A percentile compares a stretch with the other conserved stretches of the same genome.
These are phyloP conservation scores for Drymonia ruficornis DNA, from an alignment of 2,888 invertebrate genomes.

Conservation along the genomic window DNA sequence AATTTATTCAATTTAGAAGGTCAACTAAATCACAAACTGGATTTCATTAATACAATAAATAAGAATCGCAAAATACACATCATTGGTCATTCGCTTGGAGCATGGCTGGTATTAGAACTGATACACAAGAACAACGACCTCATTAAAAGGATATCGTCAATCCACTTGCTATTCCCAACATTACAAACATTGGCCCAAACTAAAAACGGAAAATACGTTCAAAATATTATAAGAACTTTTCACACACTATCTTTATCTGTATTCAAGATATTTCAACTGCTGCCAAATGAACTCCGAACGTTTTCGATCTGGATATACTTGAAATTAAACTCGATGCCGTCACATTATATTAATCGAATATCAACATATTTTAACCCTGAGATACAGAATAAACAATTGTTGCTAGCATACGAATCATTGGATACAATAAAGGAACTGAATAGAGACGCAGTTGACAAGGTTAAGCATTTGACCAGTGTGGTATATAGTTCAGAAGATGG, in stretches of 20 bases:
- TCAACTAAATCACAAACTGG: conserved; percentile 31
- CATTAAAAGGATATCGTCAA: conserved; percentile 20
- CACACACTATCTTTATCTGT: conserved; percentile 3
- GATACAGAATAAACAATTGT: conserved; percentile 13
- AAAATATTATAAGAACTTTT: conserved; percentile 16
- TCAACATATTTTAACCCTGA: conserved; percentile 17
- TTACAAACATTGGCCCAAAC: conserved; percentile 24
- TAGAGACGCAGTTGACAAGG: conserved; percentile 18
- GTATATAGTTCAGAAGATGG: conserved; percentile 11
- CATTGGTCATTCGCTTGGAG: conserved; percentile 26
- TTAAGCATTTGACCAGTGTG: conserved; percentile 30
- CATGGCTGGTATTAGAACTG: conserved; percentile 30
- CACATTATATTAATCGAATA: conserved; percentile 18
- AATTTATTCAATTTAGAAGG: conserved; percentile 18
- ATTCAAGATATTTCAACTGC: conserved; percentile 19
- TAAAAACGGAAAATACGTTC: conserved; percentile 25
- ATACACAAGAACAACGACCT: conserved; percentile 22
- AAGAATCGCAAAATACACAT: conserved; percentile 21
- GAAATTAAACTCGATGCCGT: conserved; percentile 21
- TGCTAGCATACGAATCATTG: conserved; percentile 26
- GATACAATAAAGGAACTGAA: conserved; percentile 23
- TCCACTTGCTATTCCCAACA: conserved; percentile 31
- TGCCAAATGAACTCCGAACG: conserved; percentile 16
- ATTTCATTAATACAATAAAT: conserved; percentile 23
- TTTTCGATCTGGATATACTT: conserved; percentile 19